Evolutionary conservation across 2,797 vertebrate genomes (phyloP), one percentile per base, ranked within the genome.

Genomic region (Rhinella marina): DNA sequence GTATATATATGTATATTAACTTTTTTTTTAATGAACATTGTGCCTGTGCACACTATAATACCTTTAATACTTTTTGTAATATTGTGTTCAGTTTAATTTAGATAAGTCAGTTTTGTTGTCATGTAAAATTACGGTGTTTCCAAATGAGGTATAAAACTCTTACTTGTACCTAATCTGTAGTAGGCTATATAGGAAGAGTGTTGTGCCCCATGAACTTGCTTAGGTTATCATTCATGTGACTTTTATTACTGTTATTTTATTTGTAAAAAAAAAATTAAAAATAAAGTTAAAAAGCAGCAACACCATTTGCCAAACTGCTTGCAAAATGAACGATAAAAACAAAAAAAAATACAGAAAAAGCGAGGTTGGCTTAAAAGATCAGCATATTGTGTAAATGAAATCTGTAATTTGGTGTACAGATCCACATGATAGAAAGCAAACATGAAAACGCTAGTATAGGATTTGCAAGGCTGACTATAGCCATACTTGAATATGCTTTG

Each of bases 401-500:
- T 90, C 94, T 96, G 92, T 95, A 95, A 95, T 94, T 93, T 91
- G 86, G 93, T 96, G 96, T 97, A 97, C 93, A 96, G 95, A 93
- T 94, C 95, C 95, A 91, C 93, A 94, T 87, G 93, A 93, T 91
- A 92, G 91, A 91, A 90, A 93, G 91, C 93, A 92, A 92, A 93
- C 90, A 73, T 90, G 61, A 90, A 88, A 90, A 92, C 93, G 93
- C 93, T 94, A 93, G 90, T 95, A 93, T 95, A 95, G 95, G 95
- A 96, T 94, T 94, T 86, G 96, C 96, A 95, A 95, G 96, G 96
- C 97, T 95, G 93, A 96, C 94, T 96, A 96, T 96, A 97, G 97
- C 97, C 98, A 98, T 99, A 99, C 97, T 98, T 98, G 97, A 98
- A 98, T 95, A 96, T 94, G 96, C 94, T 97, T 97, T 92, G 95